Base-by-base conservation (phyloP, 2,888 invertebrate species). In the Subacronicta megacephala region DNA sequence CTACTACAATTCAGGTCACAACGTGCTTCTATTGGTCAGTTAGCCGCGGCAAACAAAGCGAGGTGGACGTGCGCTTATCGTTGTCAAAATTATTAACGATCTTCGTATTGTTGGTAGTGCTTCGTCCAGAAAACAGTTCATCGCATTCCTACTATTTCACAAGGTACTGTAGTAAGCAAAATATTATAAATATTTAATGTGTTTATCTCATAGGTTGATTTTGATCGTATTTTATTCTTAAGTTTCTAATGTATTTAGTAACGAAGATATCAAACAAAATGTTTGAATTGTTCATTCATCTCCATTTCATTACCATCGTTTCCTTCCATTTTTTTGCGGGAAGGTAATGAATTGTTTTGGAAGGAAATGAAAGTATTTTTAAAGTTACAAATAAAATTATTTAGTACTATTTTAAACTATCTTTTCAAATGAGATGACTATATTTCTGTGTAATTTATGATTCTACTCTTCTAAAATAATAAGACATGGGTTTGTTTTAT, bases 281-380 rank as follows among this genome's bases (percentile, higher is more conserved):
- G 15, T 35, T 35, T 35, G 7, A 35, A 15, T 35, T 35, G 13
- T 35, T 35, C 35, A 35, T 35, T 35, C n/a, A 35, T 35, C 35
- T 35, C 35, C 15, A 35, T 15, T 35, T 35, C 35, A 35, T 35
- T 35, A 35, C 13, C 35, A 15, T 35, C 35, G 3, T 35, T 35
- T 15, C 35, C 15, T 13, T 35, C 35, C 35, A 35, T 15, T 35
- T 35, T 35, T 35, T 35, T 35, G 35, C 13, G 35, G 35, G 35
- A 35, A 15, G 35, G 35, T 35, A 35, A 35, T 35, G 35, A 35
- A 35, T 15, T 13, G 35, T 7, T 35, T 35, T 35, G 13, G 35
- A 15, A 35, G 15, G 35, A 35, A 35, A 35, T 15, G 13, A 15
- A 35, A 35, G 13, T 15, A 35, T 35, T 35, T 35, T 13, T 35